These are phyloP conservation scores for Sprattus sprattus DNA, from an alignment of 2,113 vertebrate genomes.

Conservation along the genomic window DNA sequence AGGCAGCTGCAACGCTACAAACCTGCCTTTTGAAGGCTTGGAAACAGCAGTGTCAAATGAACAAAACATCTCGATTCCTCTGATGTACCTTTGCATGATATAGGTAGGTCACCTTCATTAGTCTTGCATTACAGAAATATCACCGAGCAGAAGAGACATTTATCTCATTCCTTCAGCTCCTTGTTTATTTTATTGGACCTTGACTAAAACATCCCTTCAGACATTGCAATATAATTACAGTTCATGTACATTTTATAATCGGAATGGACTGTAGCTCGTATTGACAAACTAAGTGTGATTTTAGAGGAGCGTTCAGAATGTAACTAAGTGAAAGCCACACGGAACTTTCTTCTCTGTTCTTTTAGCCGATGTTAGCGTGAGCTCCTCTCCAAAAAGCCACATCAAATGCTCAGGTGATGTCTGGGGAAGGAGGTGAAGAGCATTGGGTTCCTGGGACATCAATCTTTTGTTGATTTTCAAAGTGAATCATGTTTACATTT, in stretches of 20 bases:
- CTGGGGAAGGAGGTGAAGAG: no score
- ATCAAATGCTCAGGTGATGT: no score
- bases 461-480: slow-evolving; percentile 60
- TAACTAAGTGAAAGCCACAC: not conserved
- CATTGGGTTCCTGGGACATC: no score
- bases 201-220: slow-evolving; percentile 20
- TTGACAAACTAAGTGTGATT: not conserved
- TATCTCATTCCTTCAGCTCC: slow-evolving; percentile 40
- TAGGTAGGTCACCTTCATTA: slow-evolving; percentile 22
- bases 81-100: not conserved
- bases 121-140: slow-evolving; percentile 34
- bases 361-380: no score
- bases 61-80: no score
- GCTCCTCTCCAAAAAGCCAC: no score
- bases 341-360: no score
- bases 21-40: not conserved
- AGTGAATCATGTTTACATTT: slow-evolving; percentile 61
- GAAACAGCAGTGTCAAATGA: not conserved
- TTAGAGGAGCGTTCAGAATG: not conserved
- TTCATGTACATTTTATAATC: slow-evolving; percentile 45
- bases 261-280: slow-evolving; percentile 4
- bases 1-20: not conserved
- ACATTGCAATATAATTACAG: slow-evolving; percentile 26
- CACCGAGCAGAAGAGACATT: slow-evolving; percentile 30
- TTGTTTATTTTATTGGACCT: slow-evolving; percentile 34